Evolutionary conservation across 1,140 invertebrate genomes (phyloP), one percentile per base, ranked within the genome.

Genomic region (Drosophila serrata): DNA sequence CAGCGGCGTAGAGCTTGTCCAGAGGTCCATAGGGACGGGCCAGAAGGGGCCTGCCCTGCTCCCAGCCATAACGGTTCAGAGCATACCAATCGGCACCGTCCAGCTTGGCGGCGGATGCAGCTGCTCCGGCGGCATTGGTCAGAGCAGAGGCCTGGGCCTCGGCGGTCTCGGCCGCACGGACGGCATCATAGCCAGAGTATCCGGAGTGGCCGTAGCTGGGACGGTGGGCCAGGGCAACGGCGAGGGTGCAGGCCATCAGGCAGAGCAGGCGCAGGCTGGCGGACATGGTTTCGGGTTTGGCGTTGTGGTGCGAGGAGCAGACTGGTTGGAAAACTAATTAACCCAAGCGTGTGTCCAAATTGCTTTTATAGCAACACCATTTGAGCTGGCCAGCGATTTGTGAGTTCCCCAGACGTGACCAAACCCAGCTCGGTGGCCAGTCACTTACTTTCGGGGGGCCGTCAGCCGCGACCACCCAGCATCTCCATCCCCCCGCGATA

Each of bases 281-380:
- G 79, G 79, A 86, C 86, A 90, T 88, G 40, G 13, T 35, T 51
- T 19, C 11, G 33, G 39, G n/a, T 67, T 65, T 37, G 60, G 60
- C 24, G 43, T 35, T 77, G 82, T 80, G 82, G 42, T 86, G 82
- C 74, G 74, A 86, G 78, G 82, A 85, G 53, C 68, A 39, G 80
- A 81, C 68, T 77, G 67, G 80, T 74, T 59, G 56, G 61, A 61
- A 84, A 85, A 88, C 85, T 88, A 88, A 88, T 88, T 90, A 79
- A 68, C 77, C 79, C 75, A 29, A 85, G 85, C 85, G 78, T 79
- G 74, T 85, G 85, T 64, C 70, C 81, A 90, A 90, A 90, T 90
- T 90, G 85, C 85, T 90, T 90, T 90, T 90, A 90, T 90, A 90
- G 86, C 86, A 79, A 90, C 68, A 64, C 49, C 77, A 79, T 85